A percentile compares a stretch with the other conserved stretches of the same genome.
Conservation (phyloP, 2,113 vertebrate species). For the Bolborhynchus lineola region DNA sequence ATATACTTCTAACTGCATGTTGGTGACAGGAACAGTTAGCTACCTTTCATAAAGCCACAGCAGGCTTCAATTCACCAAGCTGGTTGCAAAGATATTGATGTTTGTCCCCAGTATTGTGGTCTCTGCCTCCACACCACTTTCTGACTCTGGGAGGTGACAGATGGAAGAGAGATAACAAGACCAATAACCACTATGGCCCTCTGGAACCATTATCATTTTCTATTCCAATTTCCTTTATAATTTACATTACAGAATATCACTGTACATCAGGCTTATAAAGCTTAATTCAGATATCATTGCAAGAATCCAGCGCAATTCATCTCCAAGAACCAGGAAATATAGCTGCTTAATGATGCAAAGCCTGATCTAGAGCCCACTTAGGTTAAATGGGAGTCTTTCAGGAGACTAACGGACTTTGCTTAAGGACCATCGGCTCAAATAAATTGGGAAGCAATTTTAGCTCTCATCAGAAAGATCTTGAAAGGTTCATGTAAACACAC, state of each 20-base stretch:
- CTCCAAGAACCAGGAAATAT: not conserved
- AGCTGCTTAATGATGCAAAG: not conserved
- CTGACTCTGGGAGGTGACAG: not conserved
- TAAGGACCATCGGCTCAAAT: not conserved
- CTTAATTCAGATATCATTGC: not conserved
- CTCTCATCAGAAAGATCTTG: not conserved
- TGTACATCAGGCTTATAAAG: not conserved
- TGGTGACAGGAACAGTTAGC: not conserved
- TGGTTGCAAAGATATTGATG: not conserved
- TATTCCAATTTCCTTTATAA: not conserved
- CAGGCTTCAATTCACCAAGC: not conserved
- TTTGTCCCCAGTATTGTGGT: not conserved
- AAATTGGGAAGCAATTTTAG: not conserved
- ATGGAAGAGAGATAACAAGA: not conserved
- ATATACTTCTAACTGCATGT: not conserved
- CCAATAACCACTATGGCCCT: not conserved
- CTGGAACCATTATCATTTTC: not conserved
- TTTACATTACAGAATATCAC: not conserved
- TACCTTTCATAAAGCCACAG: not conserved
- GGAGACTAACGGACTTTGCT: not conserved
- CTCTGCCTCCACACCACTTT: not conserved
- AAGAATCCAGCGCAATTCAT: not conserved
- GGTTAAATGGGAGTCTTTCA: not conserved
- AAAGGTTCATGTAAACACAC: not conserved
- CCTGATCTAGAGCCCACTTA: conserved; percentile 5